These are phyloP conservation scores for Spialia ferax DNA, from an alignment of 2,888 invertebrate genomes.

Conservation along the genomic window DNA sequence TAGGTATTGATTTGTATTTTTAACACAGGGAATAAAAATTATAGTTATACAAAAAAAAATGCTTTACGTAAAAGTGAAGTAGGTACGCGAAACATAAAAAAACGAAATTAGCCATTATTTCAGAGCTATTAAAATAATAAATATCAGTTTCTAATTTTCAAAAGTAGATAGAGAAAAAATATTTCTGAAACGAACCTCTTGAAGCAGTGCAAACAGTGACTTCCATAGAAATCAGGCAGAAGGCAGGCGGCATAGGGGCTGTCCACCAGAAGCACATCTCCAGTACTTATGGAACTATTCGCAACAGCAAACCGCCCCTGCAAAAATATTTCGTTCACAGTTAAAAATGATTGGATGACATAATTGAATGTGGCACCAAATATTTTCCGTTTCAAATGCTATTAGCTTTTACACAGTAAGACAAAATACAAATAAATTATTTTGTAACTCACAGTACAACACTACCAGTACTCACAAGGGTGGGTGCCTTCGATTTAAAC, in stretches of 20 bases:
- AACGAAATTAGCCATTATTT: too few species aligned
- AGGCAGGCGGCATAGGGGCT: slow-evolving; percentile 91
- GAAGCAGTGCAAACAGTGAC: slow-evolving; percentile 94
- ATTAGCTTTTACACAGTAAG: neutral
- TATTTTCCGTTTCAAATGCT: neutral
- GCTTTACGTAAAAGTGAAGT: too few species aligned
- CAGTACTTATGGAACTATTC: slow-evolving; percentile 86
- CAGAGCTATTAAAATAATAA: too few species aligned
- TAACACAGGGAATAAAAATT: too few species aligned
- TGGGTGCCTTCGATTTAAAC: neutral
- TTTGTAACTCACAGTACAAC: neutral
- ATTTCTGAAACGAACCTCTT: slow-evolving; percentile 81
- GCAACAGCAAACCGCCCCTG: slow-evolving; percentile 91
- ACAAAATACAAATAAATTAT: neutral
- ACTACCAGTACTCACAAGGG: too few species aligned
- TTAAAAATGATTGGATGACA: neutral
- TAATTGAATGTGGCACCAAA: too few species aligned
- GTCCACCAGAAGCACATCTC: slow-evolving; percentile 91
- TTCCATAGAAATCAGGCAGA: slow-evolving; percentile 90
- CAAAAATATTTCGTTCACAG: slow-evolving; percentile 4
- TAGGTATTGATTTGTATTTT: too few species aligned
- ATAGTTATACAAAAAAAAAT: too few species aligned
- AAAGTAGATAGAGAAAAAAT: too few species aligned
- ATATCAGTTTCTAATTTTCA: too few species aligned
- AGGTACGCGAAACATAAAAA: too few species aligned